phyloP scores from a whole-genome alignment of 2,888 invertebrate species.

The Seira ritae region DNA sequence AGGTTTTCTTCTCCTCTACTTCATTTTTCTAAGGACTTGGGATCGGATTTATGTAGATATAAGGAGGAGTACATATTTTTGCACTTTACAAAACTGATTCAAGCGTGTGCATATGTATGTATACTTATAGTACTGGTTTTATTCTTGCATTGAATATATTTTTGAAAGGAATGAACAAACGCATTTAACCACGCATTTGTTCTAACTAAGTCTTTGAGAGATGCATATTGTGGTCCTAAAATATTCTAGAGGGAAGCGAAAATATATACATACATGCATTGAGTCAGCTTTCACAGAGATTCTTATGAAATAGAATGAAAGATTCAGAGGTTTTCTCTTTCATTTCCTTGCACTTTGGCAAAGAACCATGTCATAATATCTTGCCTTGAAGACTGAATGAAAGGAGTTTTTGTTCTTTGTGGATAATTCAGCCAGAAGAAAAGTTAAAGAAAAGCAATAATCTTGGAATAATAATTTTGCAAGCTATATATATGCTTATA shows the following conservation, averaged over 20 bases:
- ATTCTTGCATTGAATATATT: background rate
- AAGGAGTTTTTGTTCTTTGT: conserved; percentile 16
- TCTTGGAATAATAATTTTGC: conserved; percentile 18
- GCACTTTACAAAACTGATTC: background rate
- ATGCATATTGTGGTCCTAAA: conserved; percentile 1
- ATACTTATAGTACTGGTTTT: too few species aligned
- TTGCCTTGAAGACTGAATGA: conserved; percentile 20
- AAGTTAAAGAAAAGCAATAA: conserved; percentile 21
- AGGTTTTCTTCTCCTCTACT: background rate
- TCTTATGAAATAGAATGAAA: background rate
- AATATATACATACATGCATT: too few species aligned
- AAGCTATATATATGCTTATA: background rate
- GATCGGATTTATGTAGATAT: background rate
- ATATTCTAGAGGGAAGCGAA: background rate
- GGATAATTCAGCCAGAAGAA: conserved; percentile 21
- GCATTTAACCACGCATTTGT: conserved; percentile 12
- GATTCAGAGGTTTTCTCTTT: conserved; percentile 38
- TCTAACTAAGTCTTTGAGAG: conserved; percentile 4
- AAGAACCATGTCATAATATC: conserved; percentile 37
- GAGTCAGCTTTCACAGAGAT: too few species aligned
- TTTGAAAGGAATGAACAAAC: background rate
- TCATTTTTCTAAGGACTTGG: conserved; percentile 12
- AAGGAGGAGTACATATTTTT: conserved; percentile 2
- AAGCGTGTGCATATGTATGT: background rate
- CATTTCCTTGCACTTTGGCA: conserved; percentile 41